phyloP scores from a whole-genome alignment of 2,888 invertebrate species.

The Adelognathus sp. region DNA sequence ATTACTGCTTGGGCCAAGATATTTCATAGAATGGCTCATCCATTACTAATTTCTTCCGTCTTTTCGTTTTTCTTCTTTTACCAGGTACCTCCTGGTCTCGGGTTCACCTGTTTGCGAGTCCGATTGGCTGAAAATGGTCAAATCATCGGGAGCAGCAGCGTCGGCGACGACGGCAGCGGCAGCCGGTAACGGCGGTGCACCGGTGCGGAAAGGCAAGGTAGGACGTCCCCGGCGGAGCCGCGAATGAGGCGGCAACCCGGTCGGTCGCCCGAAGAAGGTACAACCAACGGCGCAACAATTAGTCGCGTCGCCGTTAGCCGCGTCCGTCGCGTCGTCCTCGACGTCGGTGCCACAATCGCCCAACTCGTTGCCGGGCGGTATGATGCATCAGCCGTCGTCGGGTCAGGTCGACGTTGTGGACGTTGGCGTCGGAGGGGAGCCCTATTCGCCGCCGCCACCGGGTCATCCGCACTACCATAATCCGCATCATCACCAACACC shows the following conservation, averaged over 20 bases:
- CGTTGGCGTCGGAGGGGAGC: conserved; percentile 73
- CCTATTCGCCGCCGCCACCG: conserved; percentile 81
- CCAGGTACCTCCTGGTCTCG: conserved; percentile 93
- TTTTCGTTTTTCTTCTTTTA: conserved; percentile 48
- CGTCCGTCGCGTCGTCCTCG: conserved; percentile 63
- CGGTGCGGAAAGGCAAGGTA: conserved; percentile 94
- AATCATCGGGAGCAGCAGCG: conserved; percentile 83
- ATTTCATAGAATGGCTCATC: too few species aligned
- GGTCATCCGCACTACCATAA: conserved; percentile 78
- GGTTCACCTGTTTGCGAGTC: conserved; percentile 96
- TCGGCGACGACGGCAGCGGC: conserved; percentile 87
- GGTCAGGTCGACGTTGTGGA: conserved; percentile 70
- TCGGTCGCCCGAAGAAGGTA: conserved; percentile 81
- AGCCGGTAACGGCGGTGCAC: conserved; percentile 83
- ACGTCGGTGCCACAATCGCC: conserved; percentile 52
- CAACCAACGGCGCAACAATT: conserved; percentile 72
- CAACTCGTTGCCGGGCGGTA: conserved; percentile 42
- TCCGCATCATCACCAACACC: conserved; percentile 71
- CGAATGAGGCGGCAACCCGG: conserved; percentile 88
- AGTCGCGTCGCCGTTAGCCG: conserved; percentile 60
- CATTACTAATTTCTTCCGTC: neutral
- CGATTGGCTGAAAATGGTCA: conserved; percentile 96
- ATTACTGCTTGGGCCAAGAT: too few species aligned
- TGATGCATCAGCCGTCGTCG: conserved; percentile 56
- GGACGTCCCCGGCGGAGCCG: conserved; percentile 94